phyloP scores from a whole-genome alignment of 2,797 vertebrate species.

The Takifugu ocellatus region DNA sequence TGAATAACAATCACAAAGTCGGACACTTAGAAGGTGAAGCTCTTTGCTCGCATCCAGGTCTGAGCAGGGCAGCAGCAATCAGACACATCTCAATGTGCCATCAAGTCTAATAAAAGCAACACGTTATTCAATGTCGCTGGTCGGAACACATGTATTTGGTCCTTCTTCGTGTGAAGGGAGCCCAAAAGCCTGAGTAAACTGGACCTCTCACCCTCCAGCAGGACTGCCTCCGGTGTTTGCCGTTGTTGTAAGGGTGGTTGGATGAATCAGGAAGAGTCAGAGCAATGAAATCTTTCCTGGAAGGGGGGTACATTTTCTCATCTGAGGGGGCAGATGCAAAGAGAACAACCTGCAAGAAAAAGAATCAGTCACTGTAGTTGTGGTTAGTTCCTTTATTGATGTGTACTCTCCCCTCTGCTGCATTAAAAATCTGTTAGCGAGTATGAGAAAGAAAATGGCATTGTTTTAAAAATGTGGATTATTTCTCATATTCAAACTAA shows the following conservation, averaged over 20 bases:
- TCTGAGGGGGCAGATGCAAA: conserved; percentile 9
- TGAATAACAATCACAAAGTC: conserved; percentile 1
- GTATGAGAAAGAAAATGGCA: too few relatives aligned
- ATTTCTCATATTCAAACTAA: too few relatives aligned
- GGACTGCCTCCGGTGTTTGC: conserved; percentile 85
- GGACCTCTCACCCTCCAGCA: conserved; percentile 86
- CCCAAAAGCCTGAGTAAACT: neutral
- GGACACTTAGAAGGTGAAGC: neutral
- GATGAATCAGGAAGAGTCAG: conserved; percentile 81
- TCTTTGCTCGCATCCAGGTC: neutral
- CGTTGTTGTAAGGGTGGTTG: conserved; percentile 78
- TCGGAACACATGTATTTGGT: too few relatives aligned
- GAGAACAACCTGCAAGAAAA: conserved; percentile 48
- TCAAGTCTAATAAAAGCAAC: too few relatives aligned
- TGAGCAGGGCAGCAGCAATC: neutral
- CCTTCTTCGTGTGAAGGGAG: too few relatives aligned
- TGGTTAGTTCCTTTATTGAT: neutral
- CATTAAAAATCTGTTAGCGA: too few relatives aligned
- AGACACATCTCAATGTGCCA: too few relatives aligned
- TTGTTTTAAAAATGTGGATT: too few relatives aligned
- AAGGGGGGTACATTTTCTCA: conserved; percentile 80
- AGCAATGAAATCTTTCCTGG: conserved; percentile 89
- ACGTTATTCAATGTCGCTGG: too few relatives aligned
- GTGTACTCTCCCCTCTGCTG: too few relatives aligned
- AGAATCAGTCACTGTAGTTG: neutral